Percentiles rank a stretch among this genome's conserved stretches.
phyloP scores from a whole-genome alignment of 2,888 invertebrate genomes.

The Mythimna loreyi region DNA sequence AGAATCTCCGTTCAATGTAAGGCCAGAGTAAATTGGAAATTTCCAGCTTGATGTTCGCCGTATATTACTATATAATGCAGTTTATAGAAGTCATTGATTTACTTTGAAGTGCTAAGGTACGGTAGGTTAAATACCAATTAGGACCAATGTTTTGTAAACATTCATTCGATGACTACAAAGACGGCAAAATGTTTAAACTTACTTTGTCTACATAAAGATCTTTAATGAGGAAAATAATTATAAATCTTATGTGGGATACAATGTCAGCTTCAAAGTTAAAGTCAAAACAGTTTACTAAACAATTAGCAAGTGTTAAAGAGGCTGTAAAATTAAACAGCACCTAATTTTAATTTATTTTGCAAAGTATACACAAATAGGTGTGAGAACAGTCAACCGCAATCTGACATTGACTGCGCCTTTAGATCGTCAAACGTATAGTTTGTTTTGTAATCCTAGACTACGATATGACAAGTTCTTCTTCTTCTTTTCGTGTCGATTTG shows the following conservation, averaged over 20 bases:
- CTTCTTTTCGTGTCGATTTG: too few relatives aligned
- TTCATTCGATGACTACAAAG: neutral
- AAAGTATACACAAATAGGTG: neutral
- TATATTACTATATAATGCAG: neutral
- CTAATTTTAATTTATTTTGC: slow-evolving; percentile 8
- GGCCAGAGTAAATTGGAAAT: neutral
- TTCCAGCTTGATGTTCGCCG: neutral
- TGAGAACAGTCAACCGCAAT: neutral
- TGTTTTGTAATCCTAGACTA: too few relatives aligned
- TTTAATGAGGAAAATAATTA: slow-evolving; percentile 7
- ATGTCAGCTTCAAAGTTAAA: neutral
- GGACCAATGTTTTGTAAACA: slow-evolving; percentile 4
- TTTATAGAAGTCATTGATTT: slow-evolving; percentile 1
- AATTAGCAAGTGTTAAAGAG: slow-evolving; percentile 32
- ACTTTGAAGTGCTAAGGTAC: neutral
- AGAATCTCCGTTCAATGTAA: neutral
- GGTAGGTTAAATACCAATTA: slow-evolving; percentile 6
- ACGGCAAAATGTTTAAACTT: neutral
- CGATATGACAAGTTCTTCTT: too few relatives aligned
- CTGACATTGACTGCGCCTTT: neutral
- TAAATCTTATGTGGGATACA: neutral
- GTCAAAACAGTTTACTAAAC: neutral
- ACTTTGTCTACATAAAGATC: slow-evolving; percentile 1
- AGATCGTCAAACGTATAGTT: too few relatives aligned
- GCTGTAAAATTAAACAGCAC: slow-evolving; percentile 19